Evolutionary conservation across 2,888 invertebrate genomes (phyloP).

Genomic region (Cheilosia impressa): DNA sequence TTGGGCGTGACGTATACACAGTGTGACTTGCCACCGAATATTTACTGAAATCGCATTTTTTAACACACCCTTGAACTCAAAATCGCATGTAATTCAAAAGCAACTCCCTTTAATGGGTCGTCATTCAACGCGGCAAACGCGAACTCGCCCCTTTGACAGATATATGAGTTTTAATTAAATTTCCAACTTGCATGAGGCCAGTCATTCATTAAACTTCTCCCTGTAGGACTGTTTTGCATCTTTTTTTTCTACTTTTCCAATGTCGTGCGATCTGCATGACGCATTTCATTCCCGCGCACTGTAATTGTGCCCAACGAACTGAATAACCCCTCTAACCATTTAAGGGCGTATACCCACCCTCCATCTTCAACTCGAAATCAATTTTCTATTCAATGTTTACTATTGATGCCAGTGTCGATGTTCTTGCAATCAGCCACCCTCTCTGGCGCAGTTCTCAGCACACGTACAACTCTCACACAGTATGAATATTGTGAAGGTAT

Average conservation of each 20-base stretch:
- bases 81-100: too few species aligned
- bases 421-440: conserved; percentile 41
- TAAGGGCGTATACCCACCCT: neutral
- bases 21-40: too few species aligned
- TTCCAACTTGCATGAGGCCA: neutral
- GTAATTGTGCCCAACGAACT: neutral
- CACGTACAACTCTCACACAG: neutral
- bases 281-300: neutral
- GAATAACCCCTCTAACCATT: neutral
- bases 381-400: conserved; percentile 54
- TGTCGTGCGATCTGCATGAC: neutral
- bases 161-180: conserved; percentile 35
- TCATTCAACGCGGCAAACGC: too few species aligned
- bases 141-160: neutral
- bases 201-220: conserved; percentile 1
- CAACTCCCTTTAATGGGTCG: too few species aligned
- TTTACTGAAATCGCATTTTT: too few species aligned
- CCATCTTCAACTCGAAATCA: conserved; percentile 33
- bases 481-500: neutral
- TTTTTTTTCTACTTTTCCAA: too few species aligned
- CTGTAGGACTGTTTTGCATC: neutral
- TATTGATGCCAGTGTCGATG: conserved; percentile 39
- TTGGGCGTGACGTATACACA: too few species aligned
- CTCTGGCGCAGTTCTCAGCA: neutral
- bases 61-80: too few species aligned